Conservation (phyloP, 1,140 invertebrate species). For the Dolichoris vasculosae region DNA sequence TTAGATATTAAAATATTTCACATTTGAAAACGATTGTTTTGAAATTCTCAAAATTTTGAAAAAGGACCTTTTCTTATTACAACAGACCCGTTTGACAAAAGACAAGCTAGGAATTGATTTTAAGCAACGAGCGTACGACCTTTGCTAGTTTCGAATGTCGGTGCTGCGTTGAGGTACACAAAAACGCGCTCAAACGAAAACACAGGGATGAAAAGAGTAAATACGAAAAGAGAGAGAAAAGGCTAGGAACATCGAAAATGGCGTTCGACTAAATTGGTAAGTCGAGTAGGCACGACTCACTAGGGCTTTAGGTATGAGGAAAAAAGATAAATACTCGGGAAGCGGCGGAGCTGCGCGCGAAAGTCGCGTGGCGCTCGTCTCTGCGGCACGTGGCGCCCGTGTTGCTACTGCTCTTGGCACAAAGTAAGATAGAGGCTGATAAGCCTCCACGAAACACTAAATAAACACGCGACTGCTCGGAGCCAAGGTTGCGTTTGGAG, state of each 20-base stretch:
- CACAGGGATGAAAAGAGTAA: not conserved
- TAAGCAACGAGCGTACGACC: too few species aligned
- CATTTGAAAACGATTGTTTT: too few species aligned
- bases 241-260: not conserved
- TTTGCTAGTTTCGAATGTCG: not conserved
- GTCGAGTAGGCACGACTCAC: too few species aligned
- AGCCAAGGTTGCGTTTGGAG: not conserved
- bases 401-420: not conserved
- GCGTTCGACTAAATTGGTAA: not conserved
- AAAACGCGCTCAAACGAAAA: not conserved
- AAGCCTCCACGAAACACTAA: not conserved
- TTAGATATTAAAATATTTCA: too few species aligned
- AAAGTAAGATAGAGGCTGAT: not conserved
- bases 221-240: not conserved
- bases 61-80: too few species aligned
- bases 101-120: too few species aligned
- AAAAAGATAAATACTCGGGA: not conserved
- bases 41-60: too few species aligned
- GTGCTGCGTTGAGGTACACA: too few species aligned
- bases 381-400: constrained; percentile 48
- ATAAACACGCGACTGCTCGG: not conserved
- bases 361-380: constrained; percentile 43
- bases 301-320: not conserved
- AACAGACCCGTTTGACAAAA: too few species aligned
- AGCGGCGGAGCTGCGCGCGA: constrained; percentile 1